A percentile compares a stretch with the other conserved stretches of the same genome.
These are phyloP conservation scores for Graphium colonna DNA, from an alignment of 2,888 invertebrate genomes.

Conservation along the genomic window DNA sequence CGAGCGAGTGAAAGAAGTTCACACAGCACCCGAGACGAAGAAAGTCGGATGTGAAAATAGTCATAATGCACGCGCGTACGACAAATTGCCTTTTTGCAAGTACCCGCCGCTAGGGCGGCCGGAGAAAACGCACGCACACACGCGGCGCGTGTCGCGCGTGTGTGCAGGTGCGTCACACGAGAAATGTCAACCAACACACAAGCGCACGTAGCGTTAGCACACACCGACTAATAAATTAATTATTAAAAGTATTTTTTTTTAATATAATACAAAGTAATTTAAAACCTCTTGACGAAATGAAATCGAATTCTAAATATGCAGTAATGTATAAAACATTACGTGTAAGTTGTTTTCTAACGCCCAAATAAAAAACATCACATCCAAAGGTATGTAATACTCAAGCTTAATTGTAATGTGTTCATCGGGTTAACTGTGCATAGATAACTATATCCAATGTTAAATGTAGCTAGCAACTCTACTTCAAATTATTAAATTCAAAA, in stretches of 20 bases:
- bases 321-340: background rate
- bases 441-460: too few species aligned
- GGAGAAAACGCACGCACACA: conserved; percentile 47
- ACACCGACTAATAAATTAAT: too few species aligned
- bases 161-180: conserved; percentile 33
- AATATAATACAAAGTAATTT: too few species aligned
- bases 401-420: too few species aligned
- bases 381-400: too few species aligned
- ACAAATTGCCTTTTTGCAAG: conserved; percentile 62
- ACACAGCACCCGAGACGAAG: conserved; percentile 43
- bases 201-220: conserved; percentile 29
- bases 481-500: too few species aligned
- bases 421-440: too few species aligned
- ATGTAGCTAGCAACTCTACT: too few species aligned
- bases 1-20: conserved; percentile 51
- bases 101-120: conserved; percentile 37
- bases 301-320: conserved; percentile 40
- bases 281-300: too few species aligned
- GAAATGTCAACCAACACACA: conserved; percentile 41
- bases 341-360: too few species aligned
- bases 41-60: conserved; percentile 78
- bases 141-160: conserved; percentile 31
- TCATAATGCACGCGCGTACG: conserved; percentile 60
- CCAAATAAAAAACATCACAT: too few species aligned
- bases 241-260: too few species aligned